Evolutionary conservation across 2,888 invertebrate genomes (phyloP), one percentile per base, ranked within the genome.

Genomic region (Drosophila algonquin): DNA sequence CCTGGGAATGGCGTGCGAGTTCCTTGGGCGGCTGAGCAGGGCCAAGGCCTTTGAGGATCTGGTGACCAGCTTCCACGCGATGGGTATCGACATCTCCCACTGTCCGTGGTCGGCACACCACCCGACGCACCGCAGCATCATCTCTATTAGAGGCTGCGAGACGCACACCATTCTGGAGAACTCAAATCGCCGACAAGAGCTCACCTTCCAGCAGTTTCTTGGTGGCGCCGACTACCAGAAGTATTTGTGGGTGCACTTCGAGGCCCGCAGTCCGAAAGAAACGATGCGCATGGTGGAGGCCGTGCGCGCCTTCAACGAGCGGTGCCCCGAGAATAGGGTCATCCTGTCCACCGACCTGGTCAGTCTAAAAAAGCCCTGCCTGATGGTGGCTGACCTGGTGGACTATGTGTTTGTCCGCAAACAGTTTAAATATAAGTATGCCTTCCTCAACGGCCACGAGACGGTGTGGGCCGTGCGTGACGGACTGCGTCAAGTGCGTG

Each of bases 181-280:
- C 87, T 92, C 93, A 18, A 94, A 94, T 88, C 91, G 90, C 1
- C 88, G 93, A 12, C 92, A 94, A 35, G 93, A 95, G 55, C 63
- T 85, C 1, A 70, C 72, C 30, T 89, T 60, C 45, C 85, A 85
- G 79, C 81, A 87, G 21, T 95, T 95, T 80, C 90, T 55, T 91
- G 92, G 79, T 3, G 89, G 82, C 5, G 74, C 94, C 1, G 91
- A 94, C 79, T 90, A 95, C 58, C 83, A 90, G 9, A 90, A 93
- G 21, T 95, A 94, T 75, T 91, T 91, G 44, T 95, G 95, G 95
- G 93, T 95, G 62, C 95, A 96, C 90, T 95, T 95, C 90, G 95
- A 96, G 91, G 80, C 85, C 10, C 92, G 95, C 51, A 94, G 94
- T 89, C 91, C 93, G 6, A 82, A 91, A 2, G 89, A 92, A 75